These are phyloP conservation scores for human DNA, from an alignment of 2,113 vertebrate genomes.

Conservation along the genomic window DNA sequence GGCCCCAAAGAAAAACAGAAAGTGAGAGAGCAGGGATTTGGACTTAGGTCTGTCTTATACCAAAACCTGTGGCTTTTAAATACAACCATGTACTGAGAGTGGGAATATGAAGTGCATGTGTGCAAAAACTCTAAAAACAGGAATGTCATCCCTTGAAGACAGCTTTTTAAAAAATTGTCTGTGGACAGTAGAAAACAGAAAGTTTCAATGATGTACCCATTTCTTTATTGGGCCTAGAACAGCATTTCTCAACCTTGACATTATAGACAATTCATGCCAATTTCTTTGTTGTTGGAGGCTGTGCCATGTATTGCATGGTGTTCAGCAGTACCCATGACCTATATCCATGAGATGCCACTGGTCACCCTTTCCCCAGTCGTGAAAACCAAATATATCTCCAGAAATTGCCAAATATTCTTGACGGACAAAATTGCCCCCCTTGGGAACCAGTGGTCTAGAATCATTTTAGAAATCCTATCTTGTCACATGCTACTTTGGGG, in stretches of 20 bases:
- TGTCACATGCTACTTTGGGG: background rate
- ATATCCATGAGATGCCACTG: background rate
- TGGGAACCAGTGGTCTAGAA: background rate
- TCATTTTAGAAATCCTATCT: background rate
- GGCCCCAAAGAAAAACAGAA: background rate
- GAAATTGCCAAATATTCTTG: background rate
- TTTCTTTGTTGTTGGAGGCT: background rate
- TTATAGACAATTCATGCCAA: background rate
- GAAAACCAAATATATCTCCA: background rate
- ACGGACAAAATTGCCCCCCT: background rate
- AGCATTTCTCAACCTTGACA: background rate
- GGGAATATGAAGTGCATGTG: background rate
- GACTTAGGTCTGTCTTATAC: background rate
- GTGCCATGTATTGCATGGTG: background rate
- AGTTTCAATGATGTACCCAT: background rate
- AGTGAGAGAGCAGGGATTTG: background rate
- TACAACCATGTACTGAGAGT: background rate
- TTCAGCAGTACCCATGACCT: background rate
- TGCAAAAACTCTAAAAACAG: background rate
- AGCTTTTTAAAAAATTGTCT: background rate
- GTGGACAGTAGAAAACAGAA: background rate
- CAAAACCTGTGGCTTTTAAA: background rate
- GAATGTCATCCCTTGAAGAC: background rate
- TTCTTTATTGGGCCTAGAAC: background rate
- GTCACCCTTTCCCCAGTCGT: background rate